Evolutionary conservation across 2,888 invertebrate species (phyloP), one percentile per base, ranked within the genome.

Genomic region (Meta bourneti): DNA sequence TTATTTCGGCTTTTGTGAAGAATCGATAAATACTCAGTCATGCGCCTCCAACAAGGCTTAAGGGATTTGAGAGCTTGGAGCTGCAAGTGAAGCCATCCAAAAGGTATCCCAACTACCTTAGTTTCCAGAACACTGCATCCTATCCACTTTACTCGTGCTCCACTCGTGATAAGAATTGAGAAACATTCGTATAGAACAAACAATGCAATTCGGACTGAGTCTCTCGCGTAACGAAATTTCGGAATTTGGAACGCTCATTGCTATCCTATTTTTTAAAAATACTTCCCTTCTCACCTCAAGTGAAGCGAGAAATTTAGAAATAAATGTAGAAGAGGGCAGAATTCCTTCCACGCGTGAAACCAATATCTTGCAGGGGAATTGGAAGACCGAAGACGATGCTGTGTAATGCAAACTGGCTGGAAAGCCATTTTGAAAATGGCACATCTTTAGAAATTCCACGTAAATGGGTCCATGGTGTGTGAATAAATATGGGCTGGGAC

Each of bases 111-210:
- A 34, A 74, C 74, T 74, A 74, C 74, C 34, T 74, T 16, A 61
- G 13, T 61, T 74, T 74, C 74, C 74, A 74, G 34, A 20, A 74
- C 74, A 74, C 19, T 74, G 74, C 11, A 20, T 74, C 11, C 74
- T 16, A 61, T 61, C 61, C 61, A 61, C 61, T 61, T 61, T 61
- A 61, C 61, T 16, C 61, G 61, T 16, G 6, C 74, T 20, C 34
- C 20, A 11, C 11, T 34, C 20, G 74, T 74, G 74, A 74, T 20
- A 74, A 74, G 74, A 74, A 74, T 74, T 74, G 74, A 11, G 34
- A 74, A 74, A 20, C 74, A 74, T 20, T 20, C 34, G 74, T 9
- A n/a, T n/a, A n/a, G 74, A 74, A 74, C 34, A 20, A 74, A 61
- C 61, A 61, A 61, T 61, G 61, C 61, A 34, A 34, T 4, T 34